Base-by-base conservation (phyloP, 2,113 vertebrate genomes). In the Cinclus cinclus region DNA sequence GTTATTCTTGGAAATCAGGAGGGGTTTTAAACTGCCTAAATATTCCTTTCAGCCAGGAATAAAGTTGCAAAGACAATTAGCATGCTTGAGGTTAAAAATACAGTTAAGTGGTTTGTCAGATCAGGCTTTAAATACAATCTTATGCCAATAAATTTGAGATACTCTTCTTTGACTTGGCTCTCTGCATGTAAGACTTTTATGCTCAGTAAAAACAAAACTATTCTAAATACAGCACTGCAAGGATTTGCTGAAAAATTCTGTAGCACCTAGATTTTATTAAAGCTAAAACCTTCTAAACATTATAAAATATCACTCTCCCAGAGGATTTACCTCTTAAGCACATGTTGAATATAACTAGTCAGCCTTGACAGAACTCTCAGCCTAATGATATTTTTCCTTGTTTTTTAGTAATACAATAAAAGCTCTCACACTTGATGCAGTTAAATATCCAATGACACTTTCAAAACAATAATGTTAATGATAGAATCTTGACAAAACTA, bases 11-110 rank as follows among this genome's bases (percentile, higher is more conserved):
- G 63, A 91, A 83, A 92, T 67, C 70, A 67, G 19, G 13, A 24
- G 58, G 14, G 2, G 7, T 87, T 88, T 87, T 50, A 42, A 92
- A 83, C 42, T 76, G 39, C 50, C 44, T 90, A 79, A 94, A 62
- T 80, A 35, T 56, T 85, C 30, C 24, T 88, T 95, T 91, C 87
- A 85, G 74, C 21, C 63, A 93, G 33, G 31, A 67, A 74, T 76
- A 55, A 92, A 63, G 47, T 76, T 79, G 33, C 35, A 87, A 90
- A 90, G n/a, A 69, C 63, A 93, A 96, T 91, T 92, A 91, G 41
- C 50, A 64, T 59, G 28, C 47, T 33, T 84, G 73, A 87, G 69
- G 69, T 89, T 89, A 60, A 93, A 90, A 89, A 92, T 68, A 49
- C 13, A 70, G 63, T 64, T 81, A 86, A 83, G 60, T 62, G 56